phyloP scores from a whole-genome alignment of 2,113 vertebrate genomes.

The Chamaetylas fuelleborni region DNA sequence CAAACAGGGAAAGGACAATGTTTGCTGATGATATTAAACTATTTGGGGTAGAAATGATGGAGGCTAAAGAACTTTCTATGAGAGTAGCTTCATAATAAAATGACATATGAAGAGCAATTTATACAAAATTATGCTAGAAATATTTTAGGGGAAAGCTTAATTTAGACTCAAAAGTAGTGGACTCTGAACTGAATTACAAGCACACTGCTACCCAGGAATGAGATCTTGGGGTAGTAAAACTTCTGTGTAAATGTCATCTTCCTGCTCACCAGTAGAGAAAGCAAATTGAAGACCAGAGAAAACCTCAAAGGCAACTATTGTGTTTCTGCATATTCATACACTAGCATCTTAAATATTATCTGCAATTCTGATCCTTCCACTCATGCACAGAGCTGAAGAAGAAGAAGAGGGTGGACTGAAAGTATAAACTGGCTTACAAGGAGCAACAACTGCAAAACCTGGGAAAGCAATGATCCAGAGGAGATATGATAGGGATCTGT shows the following conservation, averaged over 20 bases:
- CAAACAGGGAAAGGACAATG: neutral
- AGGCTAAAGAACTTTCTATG: neutral
- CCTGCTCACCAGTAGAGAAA: neutral
- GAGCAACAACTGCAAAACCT: neutral
- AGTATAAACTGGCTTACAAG: neutral
- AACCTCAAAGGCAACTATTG: neutral
- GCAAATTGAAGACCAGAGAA: neutral
- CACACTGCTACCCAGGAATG: neutral
- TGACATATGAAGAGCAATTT: neutral
- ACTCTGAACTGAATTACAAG: neutral
- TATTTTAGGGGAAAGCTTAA: neutral
- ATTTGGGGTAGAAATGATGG: neutral
- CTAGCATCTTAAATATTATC: neutral
- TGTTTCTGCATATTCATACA: neutral
- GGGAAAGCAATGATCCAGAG: neutral
- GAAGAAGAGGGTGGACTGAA: neutral
- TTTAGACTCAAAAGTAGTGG: neutral
- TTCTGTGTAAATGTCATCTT: neutral
- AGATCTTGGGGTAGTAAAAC: neutral
- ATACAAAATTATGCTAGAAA: neutral
- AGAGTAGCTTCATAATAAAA: neutral
- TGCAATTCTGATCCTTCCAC: neutral
- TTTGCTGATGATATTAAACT: neutral
- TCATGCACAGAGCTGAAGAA: neutral
- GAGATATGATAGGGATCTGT: neutral